Conservation (phyloP, 2,113 vertebrate genomes). For the Ginglymostoma cirratum region DNA sequence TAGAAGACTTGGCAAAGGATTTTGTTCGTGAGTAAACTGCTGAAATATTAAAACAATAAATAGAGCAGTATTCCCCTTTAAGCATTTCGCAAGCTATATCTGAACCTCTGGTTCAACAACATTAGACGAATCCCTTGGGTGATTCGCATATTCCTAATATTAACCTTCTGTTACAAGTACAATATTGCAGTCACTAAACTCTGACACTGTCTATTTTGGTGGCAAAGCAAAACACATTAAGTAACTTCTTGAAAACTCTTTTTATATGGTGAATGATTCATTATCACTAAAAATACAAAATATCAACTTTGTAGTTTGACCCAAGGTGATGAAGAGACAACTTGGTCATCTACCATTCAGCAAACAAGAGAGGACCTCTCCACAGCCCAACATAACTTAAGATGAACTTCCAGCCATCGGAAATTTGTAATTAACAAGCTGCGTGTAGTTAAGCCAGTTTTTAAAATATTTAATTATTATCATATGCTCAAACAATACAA, state of each 20-base stretch:
- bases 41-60: slow-evolving; percentile 38
- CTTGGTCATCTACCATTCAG: not conserved
- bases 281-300: not conserved
- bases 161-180: slow-evolving; percentile 36
- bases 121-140: slow-evolving; percentile 30
- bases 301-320: slow-evolving; percentile 27
- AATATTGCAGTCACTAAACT: slow-evolving; percentile 25
- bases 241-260: not conserved
- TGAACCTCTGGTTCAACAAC: slow-evolving; percentile 36
- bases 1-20: slow-evolving; percentile 29
- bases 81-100: slow-evolving; percentile 29
- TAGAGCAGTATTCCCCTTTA: slow-evolving; percentile 34
- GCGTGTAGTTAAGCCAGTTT: slow-evolving; percentile 35
- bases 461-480: slow-evolving; percentile 25
- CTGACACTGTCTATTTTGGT: slow-evolving; percentile 30
- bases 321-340: not conserved
- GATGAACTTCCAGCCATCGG: slow-evolving; percentile 36
- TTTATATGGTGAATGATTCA: slow-evolving; percentile 7
- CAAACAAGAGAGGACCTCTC: not conserved
- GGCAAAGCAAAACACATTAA: not conserved
- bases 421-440: slow-evolving; percentile 37
- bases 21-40: slow-evolving; percentile 35
- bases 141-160: slow-evolving; percentile 32
- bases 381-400: slow-evolving; percentile 26
- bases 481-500: slow-evolving; percentile 33